Evolutionary conservation across 2,113 vertebrate genomes (phyloP).

Genomic region (Brachyhypopomus gauderio): DNA sequence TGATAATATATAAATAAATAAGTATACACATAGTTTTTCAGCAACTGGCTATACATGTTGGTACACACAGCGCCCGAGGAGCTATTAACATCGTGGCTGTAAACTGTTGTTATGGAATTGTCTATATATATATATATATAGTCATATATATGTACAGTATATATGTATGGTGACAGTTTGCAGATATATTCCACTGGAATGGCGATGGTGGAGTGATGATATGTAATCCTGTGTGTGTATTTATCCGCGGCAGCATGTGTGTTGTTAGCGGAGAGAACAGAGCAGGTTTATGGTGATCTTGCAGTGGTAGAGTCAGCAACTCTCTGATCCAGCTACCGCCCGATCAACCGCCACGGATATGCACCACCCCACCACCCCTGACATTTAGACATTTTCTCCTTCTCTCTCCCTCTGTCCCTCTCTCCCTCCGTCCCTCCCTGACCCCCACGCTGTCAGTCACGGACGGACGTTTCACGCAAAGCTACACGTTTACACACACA

Average conservation of each 20-base stretch:
- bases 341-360: slow-evolving; percentile 53
- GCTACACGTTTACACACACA: not conserved
- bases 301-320: slow-evolving; percentile 34
- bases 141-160: too few species aligned
- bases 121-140: too few species aligned
- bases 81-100: too few species aligned
- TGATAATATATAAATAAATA: too few species aligned
- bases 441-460: not conserved
- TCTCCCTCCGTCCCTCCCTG: not conserved
- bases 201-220: not conserved
- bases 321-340: slow-evolving; percentile 29
- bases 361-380: not conserved
- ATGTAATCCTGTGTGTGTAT: not conserved
- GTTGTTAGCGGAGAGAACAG: slow-evolving; percentile 2
- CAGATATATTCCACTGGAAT: not conserved
- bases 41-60: not conserved
- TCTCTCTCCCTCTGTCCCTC: not conserved
- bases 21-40: not conserved
- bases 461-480: slow-evolving; percentile 4
- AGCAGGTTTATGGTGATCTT: slow-evolving; percentile 33
- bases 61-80: too few species aligned
- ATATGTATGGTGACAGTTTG: not conserved
- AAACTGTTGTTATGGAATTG: too few species aligned
- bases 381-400: slow-evolving; percentile 25
- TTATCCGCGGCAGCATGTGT: not conserved